Base-by-base conservation (phyloP, 2,797 vertebrate genomes). In the Microctenopoma lineatum region DNA sequence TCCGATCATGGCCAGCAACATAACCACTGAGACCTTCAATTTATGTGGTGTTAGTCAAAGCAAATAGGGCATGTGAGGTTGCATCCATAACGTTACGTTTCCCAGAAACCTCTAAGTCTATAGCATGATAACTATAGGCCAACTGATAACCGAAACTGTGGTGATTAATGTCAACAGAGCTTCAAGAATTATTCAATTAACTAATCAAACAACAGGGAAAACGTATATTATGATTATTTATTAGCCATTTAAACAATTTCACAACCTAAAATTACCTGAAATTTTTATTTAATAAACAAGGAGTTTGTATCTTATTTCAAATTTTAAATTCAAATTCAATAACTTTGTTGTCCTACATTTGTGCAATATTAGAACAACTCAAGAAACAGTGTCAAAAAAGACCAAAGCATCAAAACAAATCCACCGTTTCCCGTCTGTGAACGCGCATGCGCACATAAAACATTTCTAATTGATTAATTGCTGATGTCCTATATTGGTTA, bases 41-140 rank as follows among this genome's bases (percentile, higher is more conserved):
- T 41, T 56, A 67, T 41, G n/a, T 41, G 5, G 32, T 58, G 32
- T 48, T 66, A 52, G 73, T 65, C 46, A 55, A 70, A 34, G 55
- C 3, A 64, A 34, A 15, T 18, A 36, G 6, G 55, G 25, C 29
- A 58, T 51, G 44, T 29, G 16, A 45, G 42, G 53, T 12, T 50
- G 9, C 7, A 14, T 61, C 26, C 5, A 51, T 15, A 44, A 44
- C 7, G 9, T 29, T 32, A 18, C 45, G 53, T 29, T 41, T 47
- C 9, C 16, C 16, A 51, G 3, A 5, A 11, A 38, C 46, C 3
- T 58, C 15, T 18, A 18, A 29, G 18, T 36, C 21, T n/a, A 50
- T n/a, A n/a, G 42, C n/a, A 44, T n/a, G 7, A 41, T 26, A 3
- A 36, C 11, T 14, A 41, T 41, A 5, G 12, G 10, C 4, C 3